Percentiles rank a stretch among this genome's conserved stretches.
Evolutionary conservation across 1,140 invertebrate species (phyloP).

Genomic region (Drosophila albomicans): DNA sequence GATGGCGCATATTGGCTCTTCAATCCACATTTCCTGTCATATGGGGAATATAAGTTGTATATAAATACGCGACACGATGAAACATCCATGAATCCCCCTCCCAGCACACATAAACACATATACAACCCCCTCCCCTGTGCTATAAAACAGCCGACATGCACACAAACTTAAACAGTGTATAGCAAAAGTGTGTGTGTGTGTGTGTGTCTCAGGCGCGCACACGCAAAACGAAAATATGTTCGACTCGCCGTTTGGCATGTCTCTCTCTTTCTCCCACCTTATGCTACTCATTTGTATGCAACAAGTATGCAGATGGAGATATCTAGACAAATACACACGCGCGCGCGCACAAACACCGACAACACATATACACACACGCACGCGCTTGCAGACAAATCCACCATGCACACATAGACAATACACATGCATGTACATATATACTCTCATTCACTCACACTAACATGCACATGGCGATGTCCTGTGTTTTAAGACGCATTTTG

Average conservation of each 20-base stretch:
- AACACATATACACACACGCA: neutral
- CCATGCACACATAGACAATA: slow-evolving; percentile 13
- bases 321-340: slow-evolving; percentile 34
- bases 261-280: slow-evolving; percentile 45
- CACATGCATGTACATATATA: neutral
- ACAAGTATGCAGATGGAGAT: slow-evolving; percentile 67
- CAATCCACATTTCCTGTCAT: slow-evolving; percentile 61
- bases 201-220: slow-evolving; percentile 53
- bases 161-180: neutral
- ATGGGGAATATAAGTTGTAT: slow-evolving; percentile 38
- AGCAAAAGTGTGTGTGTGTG: neutral
- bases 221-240: slow-evolving; percentile 60
- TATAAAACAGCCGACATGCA: slow-evolving; percentile 40
- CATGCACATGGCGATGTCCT: slow-evolving; percentile 47
- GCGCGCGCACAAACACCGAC: neutral
- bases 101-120: too few relatives aligned
- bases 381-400: slow-evolving; percentile 12
- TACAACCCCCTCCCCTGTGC: too few relatives aligned
- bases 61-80: slow-evolving; percentile 40
- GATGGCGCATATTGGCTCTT: slow-evolving; percentile 12
- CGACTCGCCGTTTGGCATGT: slow-evolving; percentile 42
- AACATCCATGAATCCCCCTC: slow-evolving; percentile 50
- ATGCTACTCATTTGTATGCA: slow-evolving; percentile 74
- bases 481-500: slow-evolving; percentile 67
- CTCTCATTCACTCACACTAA: slow-evolving; percentile 4